Evolutionary conservation across 2,888 invertebrate species (phyloP).

Genomic region (Limnephilus rhombicus): DNA sequence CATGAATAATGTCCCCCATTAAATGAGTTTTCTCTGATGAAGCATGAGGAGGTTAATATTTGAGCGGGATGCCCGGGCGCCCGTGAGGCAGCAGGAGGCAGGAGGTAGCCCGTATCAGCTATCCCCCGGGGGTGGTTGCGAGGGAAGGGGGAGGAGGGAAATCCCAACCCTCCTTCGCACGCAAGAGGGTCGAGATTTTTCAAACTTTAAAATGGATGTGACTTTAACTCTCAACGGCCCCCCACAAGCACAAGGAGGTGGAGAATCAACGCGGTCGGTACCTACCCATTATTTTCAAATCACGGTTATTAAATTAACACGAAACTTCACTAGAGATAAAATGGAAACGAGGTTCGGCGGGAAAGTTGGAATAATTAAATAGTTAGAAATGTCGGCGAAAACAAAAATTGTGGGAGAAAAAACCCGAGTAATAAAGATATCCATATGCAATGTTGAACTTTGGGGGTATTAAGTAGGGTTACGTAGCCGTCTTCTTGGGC

Average conservation of each 20-base stretch:
- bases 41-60: constrained; percentile 6
- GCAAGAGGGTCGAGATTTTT: neutral
- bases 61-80: neutral
- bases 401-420: too few species aligned
- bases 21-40: constrained; percentile 9
- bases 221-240: neutral
- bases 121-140: neutral
- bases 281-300: neutral
- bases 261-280: neutral
- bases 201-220: neutral
- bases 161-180: neutral
- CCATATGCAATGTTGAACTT: too few species aligned
- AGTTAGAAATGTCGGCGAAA: too few species aligned
- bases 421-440: too few species aligned
- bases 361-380: too few species aligned
- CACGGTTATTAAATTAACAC: neutral
- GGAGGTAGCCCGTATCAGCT: neutral
- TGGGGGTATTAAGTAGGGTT: too few species aligned
- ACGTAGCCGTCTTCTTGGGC: neutral
- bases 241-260: neutral
- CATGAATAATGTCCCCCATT: constrained; percentile 11
- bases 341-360: too few species aligned
- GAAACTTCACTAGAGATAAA: too few species aligned
- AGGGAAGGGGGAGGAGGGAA: neutral
- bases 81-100: neutral